These are phyloP conservation scores for Stichopus chloronotus DNA, from an alignment of 35 echinoderm and acorn worm species.

Conservation along the genomic window DNA sequence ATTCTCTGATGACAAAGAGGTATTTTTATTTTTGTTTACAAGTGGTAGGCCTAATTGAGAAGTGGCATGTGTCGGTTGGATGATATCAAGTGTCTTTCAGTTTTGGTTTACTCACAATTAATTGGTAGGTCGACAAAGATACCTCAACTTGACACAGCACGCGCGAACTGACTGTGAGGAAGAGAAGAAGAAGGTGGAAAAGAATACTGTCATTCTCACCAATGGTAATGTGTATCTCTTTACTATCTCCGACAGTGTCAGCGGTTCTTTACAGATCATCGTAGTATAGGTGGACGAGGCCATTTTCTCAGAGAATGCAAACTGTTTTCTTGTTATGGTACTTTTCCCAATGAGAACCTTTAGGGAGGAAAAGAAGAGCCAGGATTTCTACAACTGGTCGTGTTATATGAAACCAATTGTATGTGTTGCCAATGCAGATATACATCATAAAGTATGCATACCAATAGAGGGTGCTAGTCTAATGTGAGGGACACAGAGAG, in stretches of 20 bases:
- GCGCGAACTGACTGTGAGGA: background rate
- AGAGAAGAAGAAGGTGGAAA: background rate
- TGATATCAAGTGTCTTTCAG: no score
- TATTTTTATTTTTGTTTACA: background rate
- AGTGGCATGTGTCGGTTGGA: background rate
- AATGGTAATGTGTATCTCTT: conserved; percentile 1
- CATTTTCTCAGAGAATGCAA: conserved; percentile 20
- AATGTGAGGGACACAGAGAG: no score
- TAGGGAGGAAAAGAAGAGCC: background rate
- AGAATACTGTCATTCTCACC: background rate
- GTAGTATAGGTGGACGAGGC: conserved; percentile 10
- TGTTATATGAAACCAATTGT: no score
- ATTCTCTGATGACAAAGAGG: conserved; percentile 16
- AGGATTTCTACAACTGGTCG: no score
- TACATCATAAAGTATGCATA: no score
- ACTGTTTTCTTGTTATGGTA: conserved; percentile 24
- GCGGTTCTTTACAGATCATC: background rate
- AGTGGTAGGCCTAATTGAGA: background rate
- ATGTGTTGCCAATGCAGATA: no score
- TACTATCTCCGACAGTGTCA: conserved; percentile 10
- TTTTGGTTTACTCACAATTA: background rate
- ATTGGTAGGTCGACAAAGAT: background rate
- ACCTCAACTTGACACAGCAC: background rate
- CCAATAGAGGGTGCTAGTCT: no score
- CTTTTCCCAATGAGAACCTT: conserved; percentile 41